Evolutionary conservation across 2,888 invertebrate species (phyloP).

Genomic region (Eubasilissa splendida): DNA sequence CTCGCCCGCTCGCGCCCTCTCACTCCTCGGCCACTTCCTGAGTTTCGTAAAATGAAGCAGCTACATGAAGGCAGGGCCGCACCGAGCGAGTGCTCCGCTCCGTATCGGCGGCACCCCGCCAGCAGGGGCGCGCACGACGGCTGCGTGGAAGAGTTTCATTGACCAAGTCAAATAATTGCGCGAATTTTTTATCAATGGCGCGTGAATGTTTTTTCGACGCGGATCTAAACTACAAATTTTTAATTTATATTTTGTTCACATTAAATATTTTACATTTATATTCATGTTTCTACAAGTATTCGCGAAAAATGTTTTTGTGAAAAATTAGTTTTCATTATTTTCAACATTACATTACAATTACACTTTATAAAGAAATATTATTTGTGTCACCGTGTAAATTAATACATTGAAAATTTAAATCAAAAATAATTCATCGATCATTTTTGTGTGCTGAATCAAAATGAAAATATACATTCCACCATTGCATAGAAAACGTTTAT

Average conservation of each 20-base stretch:
- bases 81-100: background rate
- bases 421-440: too few species aligned
- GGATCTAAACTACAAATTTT: background rate
- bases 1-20: slow-evolving; percentile 40
- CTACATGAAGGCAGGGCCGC: slow-evolving; percentile 20
- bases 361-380: too few species aligned
- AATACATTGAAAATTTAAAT: too few species aligned
- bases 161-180: background rate
- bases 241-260: background rate
- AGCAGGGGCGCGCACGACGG: background rate
- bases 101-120: background rate
- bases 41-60: slow-evolving; percentile 26
- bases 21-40: slow-evolving; percentile 49
- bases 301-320: too few species aligned
- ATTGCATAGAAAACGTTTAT: too few species aligned
- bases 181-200: slow-evolving; percentile 14
- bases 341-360: too few species aligned
- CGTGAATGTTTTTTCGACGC: background rate
- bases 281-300: background rate
- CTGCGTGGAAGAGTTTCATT: background rate
- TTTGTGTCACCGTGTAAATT: too few species aligned
- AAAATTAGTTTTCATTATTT: too few species aligned
- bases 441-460: too few species aligned
- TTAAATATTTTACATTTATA: background rate
- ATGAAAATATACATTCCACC: too few species aligned